A percentile compares a stretch with the other conserved stretches of the same genome.
These are phyloP conservation scores for Epizoanthus fatuus DNA, from an alignment of 92 coral and sea anemone species.

Conservation along the genomic window DNA sequence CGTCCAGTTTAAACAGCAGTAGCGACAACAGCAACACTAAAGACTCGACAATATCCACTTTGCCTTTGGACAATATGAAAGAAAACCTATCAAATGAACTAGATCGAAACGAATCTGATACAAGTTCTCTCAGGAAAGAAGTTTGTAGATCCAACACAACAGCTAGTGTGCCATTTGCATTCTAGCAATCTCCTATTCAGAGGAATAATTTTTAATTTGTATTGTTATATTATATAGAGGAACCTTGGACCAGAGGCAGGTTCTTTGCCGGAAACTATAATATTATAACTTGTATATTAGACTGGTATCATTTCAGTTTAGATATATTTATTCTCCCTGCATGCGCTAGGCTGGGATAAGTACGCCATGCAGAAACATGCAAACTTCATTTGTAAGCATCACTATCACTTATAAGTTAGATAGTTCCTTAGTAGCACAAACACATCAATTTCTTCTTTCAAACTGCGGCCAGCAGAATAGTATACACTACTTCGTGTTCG, in stretches of 20 bases:
- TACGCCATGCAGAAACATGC: not conserved
- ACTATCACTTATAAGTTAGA: too few relatives aligned
- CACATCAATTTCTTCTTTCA: too few relatives aligned
- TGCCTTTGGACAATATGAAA: conserved; percentile 19
- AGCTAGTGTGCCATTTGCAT: not conserved
- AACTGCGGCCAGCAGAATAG: too few relatives aligned
- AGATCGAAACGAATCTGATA: conserved; percentile 1
- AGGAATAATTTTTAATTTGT: conserved; percentile 1
- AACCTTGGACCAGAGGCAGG: not conserved
- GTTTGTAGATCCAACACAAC: not conserved
- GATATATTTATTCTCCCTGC: not conserved
- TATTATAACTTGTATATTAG: conserved; percentile 3
- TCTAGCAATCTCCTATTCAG: not conserved
- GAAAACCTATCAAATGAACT: conserved; percentile 22
- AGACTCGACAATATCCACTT: conserved; percentile 27
- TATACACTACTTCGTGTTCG: too few relatives aligned
- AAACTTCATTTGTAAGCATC: not conserved
- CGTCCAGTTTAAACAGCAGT: conserved; percentile 2
- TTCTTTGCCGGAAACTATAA: not conserved
- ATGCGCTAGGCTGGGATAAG: not conserved
- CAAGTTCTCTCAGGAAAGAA: not conserved
- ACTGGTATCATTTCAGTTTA: not conserved
- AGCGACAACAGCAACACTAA: conserved; percentile 12
- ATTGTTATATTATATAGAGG: not conserved
- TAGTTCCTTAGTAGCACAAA: not conserved